Evolutionary conservation across 2,113 vertebrate genomes (phyloP).

Genomic region (Phaethornis superciliosus): DNA sequence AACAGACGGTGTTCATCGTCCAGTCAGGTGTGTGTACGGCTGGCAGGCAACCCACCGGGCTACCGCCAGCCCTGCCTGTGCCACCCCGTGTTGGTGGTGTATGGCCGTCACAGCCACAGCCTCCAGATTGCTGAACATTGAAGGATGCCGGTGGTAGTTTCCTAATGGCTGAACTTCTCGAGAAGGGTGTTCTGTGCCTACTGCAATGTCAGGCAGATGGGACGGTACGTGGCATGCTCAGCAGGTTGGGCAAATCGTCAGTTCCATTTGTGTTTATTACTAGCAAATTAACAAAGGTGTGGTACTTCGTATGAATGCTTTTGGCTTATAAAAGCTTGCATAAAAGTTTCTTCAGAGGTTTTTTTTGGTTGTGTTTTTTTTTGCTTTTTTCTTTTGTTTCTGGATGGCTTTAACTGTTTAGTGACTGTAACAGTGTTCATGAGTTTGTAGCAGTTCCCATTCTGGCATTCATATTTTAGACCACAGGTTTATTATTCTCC

Average conservation of each 20-base stretch:
- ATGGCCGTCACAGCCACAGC: neutral
- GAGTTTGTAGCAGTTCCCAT: neutral
- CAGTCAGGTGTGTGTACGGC: constrained; percentile 73
- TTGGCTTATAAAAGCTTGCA: neutral
- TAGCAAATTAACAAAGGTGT: constrained; percentile 63
- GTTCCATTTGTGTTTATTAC: constrained; percentile 27
- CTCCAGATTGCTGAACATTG: neutral
- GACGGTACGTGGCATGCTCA: constrained; percentile 16
- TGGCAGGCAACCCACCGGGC: constrained; percentile 46
- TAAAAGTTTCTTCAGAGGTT: constrained; percentile 45
- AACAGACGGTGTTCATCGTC: constrained; percentile 80
- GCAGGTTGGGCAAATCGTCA: constrained; percentile 31
- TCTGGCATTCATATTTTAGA: neutral
- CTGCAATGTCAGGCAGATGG: neutral
- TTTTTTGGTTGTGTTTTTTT: neutral
- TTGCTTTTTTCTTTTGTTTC: neutral
- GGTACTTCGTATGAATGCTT: constrained; percentile 43
- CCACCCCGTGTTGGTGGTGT: neutral
- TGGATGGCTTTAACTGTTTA: constrained; percentile 58
- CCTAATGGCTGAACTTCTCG: constrained; percentile 3
- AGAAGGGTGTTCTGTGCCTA: constrained; percentile 23
- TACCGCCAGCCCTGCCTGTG: constrained; percentile 23
- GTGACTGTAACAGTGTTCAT: neutral
- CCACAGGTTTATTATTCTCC: neutral
- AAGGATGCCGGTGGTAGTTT: neutral